These are phyloP conservation scores for Polypterus senegalus DNA, from an alignment of 2,113 vertebrate genomes.

Conservation along the genomic window DNA sequence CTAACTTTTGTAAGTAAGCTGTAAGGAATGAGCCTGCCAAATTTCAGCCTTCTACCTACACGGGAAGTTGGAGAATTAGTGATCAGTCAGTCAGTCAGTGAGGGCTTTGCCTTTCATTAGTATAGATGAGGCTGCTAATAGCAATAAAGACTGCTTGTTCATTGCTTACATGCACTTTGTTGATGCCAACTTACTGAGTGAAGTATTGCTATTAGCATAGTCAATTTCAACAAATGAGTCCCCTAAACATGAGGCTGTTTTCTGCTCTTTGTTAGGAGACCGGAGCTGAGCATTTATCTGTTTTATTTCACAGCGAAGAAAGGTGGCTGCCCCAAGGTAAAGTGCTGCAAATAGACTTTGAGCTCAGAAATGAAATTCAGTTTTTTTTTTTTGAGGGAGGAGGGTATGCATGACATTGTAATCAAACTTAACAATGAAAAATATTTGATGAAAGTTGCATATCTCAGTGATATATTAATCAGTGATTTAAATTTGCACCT, in stretches of 20 bases:
- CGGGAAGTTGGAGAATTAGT: too few species aligned
- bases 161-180: background rate
- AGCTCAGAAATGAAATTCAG: slow-evolving; percentile 18
- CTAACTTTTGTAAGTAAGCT: too few species aligned
- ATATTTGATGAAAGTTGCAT: slow-evolving; percentile 13
- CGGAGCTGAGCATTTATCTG: slow-evolving; percentile 21
- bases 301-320: slow-evolving; percentile 25
- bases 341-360: slow-evolving; percentile 12
- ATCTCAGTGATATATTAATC: slow-evolving; percentile 16
- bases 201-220: slow-evolving; percentile 3
- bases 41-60: too few species aligned
- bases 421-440: background rate
- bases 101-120: too few species aligned
- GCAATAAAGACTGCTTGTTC: slow-evolving; percentile 3
- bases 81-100: too few species aligned
- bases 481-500: slow-evolving; percentile 14
- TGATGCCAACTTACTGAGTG: background rate
- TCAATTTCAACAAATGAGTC: slow-evolving; percentile 23
- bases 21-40: too few species aligned
- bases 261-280: slow-evolving; percentile 25
- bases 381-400: slow-evolving; percentile 4
- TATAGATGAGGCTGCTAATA: too few species aligned
- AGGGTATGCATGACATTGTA: slow-evolving; percentile 5
- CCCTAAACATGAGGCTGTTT: slow-evolving; percentile 12
- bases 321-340: slow-evolving; percentile 24